phyloP scores from a whole-genome alignment of 2,797 vertebrate genomes.

The Acipenser transmontanus region DNA sequence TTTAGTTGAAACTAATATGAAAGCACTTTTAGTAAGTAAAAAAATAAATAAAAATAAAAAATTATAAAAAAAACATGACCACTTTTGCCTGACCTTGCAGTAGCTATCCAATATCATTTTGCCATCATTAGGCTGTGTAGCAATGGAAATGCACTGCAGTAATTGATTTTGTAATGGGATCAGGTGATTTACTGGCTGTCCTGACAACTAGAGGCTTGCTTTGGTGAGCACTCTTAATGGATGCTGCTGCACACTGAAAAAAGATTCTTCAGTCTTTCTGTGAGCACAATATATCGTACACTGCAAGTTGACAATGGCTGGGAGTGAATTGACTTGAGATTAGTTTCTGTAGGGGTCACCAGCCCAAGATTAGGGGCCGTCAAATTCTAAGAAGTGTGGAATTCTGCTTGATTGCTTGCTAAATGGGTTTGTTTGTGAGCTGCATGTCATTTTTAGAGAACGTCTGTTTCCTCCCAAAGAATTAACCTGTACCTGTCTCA shows the following conservation, averaged over 20 bases:
- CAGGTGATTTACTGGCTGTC: conserved; percentile 82
- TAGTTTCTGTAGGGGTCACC: no score
- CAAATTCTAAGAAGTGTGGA: no score
- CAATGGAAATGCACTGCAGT: conserved; percentile 69
- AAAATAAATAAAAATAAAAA: neutral
- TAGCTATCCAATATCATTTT: conserved; percentile 65
- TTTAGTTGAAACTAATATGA: neutral
- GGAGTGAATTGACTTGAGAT: no score
- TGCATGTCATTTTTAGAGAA: no score
- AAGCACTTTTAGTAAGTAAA: neutral
- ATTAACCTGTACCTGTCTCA: no score
- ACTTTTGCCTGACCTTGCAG: conserved; percentile 58
- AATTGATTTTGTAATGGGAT: conserved; percentile 96
- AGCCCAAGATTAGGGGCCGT: no score
- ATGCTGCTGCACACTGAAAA: conserved; percentile 38
- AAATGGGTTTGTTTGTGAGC: no score
- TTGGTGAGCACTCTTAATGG: conserved; percentile 65
- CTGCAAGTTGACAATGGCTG: no score
- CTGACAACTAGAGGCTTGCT: conserved; percentile 78
- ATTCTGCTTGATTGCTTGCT: no score
- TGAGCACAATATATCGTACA: neutral
- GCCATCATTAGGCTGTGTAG: conserved; percentile 63
- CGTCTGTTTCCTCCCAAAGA: no score
- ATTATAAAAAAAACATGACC: no score
- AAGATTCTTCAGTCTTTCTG: neutral